Evolutionary conservation across 2,113 vertebrate species (phyloP), one percentile per base, ranked within the genome.

Genomic region (Amphiprion ocellaris): DNA sequence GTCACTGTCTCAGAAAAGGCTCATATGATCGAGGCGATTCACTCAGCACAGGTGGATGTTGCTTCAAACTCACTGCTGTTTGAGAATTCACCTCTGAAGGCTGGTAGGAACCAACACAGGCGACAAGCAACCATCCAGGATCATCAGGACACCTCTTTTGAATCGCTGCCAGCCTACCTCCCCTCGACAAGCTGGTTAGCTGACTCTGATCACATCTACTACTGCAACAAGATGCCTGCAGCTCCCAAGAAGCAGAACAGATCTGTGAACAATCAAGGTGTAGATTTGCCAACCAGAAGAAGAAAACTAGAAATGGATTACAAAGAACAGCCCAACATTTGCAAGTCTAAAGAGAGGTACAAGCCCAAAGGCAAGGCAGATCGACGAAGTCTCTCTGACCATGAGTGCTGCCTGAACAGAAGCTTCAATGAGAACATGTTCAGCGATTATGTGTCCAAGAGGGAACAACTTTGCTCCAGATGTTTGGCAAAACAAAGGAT

Each of bases 151-250:
- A 92, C 87, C 0, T 92, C 92, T 0, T 89, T 92, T 0, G 93
- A 94, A 23, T 92, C 91, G 0, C 8, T 92, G n/a, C 91, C 93
- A 1, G 82, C 91, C 0, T 94, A 93, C 60, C 87, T 94, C 3
- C 93, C 94, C 0, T 93, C 94, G 0, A 67, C 81, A 37, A 92
- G 83, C 80, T 93, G 92, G 92, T 58, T 94, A 0, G 74, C 91
- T 5, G 92, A 94, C 63, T 91, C 94, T 37, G 91, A 93, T 5
- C 85, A 88, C 0, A 24, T 86, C 10, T 76, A 87, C 80, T 85
- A 85, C 15, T 69, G 52, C 23, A 84, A 65, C 69, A 92, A 89
- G 33, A 19, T 86, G 24, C 87, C 90, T 0, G 78, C 47, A 0
- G 67, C 78, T 26, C 81, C 87, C 1, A 84, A 77, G 50, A 92